These are phyloP conservation scores for Hirtodrosophila duncani DNA, from an alignment of 2,888 invertebrate genomes.

Conservation along the genomic window DNA sequence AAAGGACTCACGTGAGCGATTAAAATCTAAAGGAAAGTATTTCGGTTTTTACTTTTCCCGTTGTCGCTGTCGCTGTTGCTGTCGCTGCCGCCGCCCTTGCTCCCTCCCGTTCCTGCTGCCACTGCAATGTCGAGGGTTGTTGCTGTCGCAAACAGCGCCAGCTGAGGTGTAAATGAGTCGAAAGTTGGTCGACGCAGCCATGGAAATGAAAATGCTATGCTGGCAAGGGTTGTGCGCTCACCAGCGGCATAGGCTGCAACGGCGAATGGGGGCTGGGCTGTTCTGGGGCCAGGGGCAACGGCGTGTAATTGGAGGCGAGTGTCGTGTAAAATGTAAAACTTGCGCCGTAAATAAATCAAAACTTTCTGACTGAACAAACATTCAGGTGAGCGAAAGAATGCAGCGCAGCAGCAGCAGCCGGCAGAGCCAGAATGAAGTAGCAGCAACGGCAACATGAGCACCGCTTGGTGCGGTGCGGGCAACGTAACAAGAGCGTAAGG, in stretches of 20 bases:
- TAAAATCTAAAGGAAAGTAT: constrained; percentile 72
- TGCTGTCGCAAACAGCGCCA: constrained; percentile 30
- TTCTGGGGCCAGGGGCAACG: constrained; percentile 27
- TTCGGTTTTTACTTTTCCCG: constrained; percentile 46
- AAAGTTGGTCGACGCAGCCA: constrained; percentile 30
- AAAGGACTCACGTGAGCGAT: constrained; percentile 69
- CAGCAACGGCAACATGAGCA: constrained; percentile 23
- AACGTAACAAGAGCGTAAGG: constrained; percentile 35
- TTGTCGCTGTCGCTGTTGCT: constrained; percentile 6
- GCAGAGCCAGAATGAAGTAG: constrained; percentile 11
- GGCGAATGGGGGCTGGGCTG: no score
- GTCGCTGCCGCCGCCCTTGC: constrained; percentile 13
- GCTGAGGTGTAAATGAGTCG: constrained; percentile 65
- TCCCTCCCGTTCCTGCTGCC: neutral
- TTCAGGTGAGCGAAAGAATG: constrained; percentile 73
- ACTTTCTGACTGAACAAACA: constrained; percentile 72
- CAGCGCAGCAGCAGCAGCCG: constrained; percentile 47
- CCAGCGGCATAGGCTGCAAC: constrained; percentile 12
- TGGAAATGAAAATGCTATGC: no score
- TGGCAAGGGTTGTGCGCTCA: constrained; percentile 46
- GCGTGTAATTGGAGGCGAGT: constrained; percentile 73
- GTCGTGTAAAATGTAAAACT: constrained; percentile 74
- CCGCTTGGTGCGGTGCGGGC: constrained; percentile 1
- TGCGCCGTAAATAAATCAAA: constrained; percentile 74
- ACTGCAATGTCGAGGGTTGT: constrained; percentile 48